Evolutionary conservation across 2,797 vertebrate species (phyloP).

Genomic region (Nyctalus aviator): DNA sequence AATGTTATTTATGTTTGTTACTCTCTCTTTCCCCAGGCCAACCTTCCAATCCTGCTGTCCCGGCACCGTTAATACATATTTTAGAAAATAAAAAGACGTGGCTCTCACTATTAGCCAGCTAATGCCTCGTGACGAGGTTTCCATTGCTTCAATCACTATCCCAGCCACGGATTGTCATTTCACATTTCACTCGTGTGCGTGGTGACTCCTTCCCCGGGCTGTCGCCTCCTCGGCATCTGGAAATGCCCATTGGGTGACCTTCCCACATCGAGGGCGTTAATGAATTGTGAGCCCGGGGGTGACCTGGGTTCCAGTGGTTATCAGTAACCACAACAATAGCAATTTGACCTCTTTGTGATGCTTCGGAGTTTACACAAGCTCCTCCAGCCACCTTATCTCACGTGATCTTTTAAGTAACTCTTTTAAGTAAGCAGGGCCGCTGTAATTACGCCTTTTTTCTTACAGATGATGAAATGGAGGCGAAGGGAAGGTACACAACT

Average conservation of each 20-base stretch:
- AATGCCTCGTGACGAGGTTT: background rate
- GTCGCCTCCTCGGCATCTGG: background rate
- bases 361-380: background rate
- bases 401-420: slow-evolving; percentile 25
- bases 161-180: background rate
- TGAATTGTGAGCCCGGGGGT: background rate
- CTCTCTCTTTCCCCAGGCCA: background rate
- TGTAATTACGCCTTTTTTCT: slow-evolving; percentile 12
- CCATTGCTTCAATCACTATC: background rate
- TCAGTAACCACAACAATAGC: slow-evolving; percentile 18
- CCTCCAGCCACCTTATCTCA: background rate
- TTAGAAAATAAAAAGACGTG: background rate
- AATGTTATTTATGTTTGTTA: background rate
- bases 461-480: slow-evolving; percentile 19
- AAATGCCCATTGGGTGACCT: background rate
- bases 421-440: background rate
- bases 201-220: background rate
- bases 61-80: background rate
- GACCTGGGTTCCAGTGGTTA: background rate
- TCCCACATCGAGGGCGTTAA: background rate
- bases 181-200: background rate
- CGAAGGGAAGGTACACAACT: background rate
- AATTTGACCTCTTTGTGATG: background rate
- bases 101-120: background rate
- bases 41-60: background rate